Percentiles rank a stretch among this genome's conserved stretches.
Conservation (phyloP, 2,888 invertebrate genomes). For the Pachliopta kotzebuea region DNA sequence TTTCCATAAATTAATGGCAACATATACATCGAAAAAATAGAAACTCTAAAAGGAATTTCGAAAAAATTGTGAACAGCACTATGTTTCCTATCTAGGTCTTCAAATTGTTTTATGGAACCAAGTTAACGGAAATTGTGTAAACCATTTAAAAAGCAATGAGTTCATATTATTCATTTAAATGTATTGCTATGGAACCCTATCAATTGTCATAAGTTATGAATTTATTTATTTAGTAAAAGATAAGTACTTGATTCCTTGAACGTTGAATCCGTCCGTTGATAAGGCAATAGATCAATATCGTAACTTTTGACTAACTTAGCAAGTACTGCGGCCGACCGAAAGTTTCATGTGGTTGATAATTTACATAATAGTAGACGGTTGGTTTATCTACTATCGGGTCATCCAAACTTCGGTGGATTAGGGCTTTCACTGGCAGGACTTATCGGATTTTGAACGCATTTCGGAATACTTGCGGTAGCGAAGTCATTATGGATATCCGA, state of each 20-base stretch:
- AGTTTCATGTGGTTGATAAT: conserved; percentile 76
- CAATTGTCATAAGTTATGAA: background rate
- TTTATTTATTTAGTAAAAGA: background rate
- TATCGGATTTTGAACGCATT: conserved; percentile 78
- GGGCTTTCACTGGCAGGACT: conserved; percentile 72
- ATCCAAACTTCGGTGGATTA: conserved; percentile 77
- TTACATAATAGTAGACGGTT: conserved; percentile 78
- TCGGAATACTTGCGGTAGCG: conserved; percentile 73
- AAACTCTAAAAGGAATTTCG: too few relatives aligned
- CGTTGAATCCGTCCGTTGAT: conserved; percentile 58
- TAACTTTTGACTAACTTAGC: conserved; percentile 70
- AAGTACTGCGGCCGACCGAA: conserved; percentile 65
- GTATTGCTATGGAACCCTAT: background rate
- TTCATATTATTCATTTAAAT: background rate
- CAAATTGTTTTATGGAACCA: too few relatives aligned
- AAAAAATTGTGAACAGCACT: too few relatives aligned
- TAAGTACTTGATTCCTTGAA: conserved; percentile 46
- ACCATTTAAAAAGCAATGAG: too few relatives aligned
- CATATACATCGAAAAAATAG: too few relatives aligned
- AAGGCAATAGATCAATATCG: conserved; percentile 64
- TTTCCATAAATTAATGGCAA: too few relatives aligned
- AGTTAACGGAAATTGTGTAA: too few relatives aligned
- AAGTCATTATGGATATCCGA: conserved; percentile 79
- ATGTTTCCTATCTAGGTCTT: too few relatives aligned
- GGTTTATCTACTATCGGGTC: conserved; percentile 76